Evolutionary conservation across 2,888 invertebrate species (phyloP).

Genomic region (Encarsia formosa): DNA sequence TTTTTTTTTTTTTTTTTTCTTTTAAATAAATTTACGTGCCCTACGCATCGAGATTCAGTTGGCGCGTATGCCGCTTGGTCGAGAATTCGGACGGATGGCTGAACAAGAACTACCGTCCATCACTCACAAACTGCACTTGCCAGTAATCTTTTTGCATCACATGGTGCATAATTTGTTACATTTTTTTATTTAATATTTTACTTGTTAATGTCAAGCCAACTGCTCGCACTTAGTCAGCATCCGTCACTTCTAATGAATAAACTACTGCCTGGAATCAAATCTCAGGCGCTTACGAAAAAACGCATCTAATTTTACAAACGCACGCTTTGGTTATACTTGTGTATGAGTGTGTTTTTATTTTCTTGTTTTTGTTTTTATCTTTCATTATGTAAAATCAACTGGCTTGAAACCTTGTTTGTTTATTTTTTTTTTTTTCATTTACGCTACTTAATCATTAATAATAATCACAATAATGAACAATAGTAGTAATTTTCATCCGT

Average conservation of each 20-base stretch:
- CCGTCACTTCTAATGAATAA: conserved; percentile 15
- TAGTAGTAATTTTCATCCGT: too few relatives aligned
- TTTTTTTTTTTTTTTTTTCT: too few relatives aligned
- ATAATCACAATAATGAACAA: too few relatives aligned
- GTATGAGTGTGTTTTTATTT: neutral
- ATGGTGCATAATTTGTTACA: neutral
- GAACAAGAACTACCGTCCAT: conserved; percentile 33
- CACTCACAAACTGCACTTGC: too few relatives aligned
- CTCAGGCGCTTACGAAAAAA: conserved; percentile 27
- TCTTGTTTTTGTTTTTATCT: neutral
- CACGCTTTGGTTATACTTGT: too few relatives aligned
- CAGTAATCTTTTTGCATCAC: conserved; percentile 13
- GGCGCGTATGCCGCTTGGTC: conserved; percentile 2
- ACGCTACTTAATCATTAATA: neutral
- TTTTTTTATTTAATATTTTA: conserved; percentile 2
- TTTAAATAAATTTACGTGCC: too few relatives aligned
- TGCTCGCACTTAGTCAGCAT: too few relatives aligned
- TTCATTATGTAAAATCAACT: conserved; percentile 2
- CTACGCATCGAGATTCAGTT: neutral
- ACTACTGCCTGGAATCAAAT: conserved; percentile 25
- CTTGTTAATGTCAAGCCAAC: too few relatives aligned
- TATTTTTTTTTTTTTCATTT: neutral
- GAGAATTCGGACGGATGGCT: conserved; percentile 29
- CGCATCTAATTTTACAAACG: conserved; percentile 31
- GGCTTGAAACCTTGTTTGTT: too few relatives aligned